Percentiles rank a stretch among this genome's conserved stretches.
phyloP scores from a whole-genome alignment of 2,888 invertebrate species.

The Synanthedon vespiformis region DNA sequence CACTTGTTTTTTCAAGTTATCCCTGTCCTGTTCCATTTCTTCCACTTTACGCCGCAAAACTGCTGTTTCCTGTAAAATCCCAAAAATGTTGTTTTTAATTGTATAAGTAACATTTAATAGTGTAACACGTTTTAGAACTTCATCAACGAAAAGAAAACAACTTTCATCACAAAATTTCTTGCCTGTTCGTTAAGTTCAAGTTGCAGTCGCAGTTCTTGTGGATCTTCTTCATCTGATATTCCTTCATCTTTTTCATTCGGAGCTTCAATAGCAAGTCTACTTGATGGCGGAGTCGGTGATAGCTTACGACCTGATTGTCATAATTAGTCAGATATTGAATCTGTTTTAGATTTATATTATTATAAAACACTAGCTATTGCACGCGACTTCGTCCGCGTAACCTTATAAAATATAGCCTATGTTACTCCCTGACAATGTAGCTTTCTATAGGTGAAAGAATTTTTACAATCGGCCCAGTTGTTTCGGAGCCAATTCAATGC shows the following conservation, averaged over 20 bases:
- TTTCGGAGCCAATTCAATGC: too few relatives aligned
- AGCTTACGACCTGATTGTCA: slow-evolving; percentile 72
- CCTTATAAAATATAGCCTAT: too few relatives aligned
- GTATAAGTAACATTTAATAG: too few relatives aligned
- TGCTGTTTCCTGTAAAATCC: slow-evolving; percentile 75
- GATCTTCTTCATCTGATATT: slow-evolving; percentile 83
- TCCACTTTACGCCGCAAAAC: slow-evolving; percentile 86
- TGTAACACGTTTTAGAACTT: too few relatives aligned
- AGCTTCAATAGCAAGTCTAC: slow-evolving; percentile 74
- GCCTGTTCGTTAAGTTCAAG: slow-evolving; percentile 90
- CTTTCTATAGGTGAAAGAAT: too few relatives aligned
- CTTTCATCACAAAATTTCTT: slow-evolving; percentile 5
- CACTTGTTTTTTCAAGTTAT: slow-evolving; percentile 78
- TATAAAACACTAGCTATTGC: too few relatives aligned
- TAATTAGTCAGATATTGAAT: background rate
- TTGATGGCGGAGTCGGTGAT: slow-evolving; percentile 76
- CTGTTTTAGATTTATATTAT: background rate
- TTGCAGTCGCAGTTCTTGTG: slow-evolving; percentile 84
- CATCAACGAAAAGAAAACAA: background rate
- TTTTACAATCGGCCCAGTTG: too few relatives aligned
- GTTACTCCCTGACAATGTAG: too few relatives aligned
- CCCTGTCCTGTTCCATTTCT: slow-evolving; percentile 84
- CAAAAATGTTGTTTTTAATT: background rate
- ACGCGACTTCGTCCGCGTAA: too few relatives aligned
- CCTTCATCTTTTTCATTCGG: slow-evolving; percentile 79